Evolutionary conservation across 2,113 vertebrate species (phyloP).

Genomic region (Clinocottus analis): DNA sequence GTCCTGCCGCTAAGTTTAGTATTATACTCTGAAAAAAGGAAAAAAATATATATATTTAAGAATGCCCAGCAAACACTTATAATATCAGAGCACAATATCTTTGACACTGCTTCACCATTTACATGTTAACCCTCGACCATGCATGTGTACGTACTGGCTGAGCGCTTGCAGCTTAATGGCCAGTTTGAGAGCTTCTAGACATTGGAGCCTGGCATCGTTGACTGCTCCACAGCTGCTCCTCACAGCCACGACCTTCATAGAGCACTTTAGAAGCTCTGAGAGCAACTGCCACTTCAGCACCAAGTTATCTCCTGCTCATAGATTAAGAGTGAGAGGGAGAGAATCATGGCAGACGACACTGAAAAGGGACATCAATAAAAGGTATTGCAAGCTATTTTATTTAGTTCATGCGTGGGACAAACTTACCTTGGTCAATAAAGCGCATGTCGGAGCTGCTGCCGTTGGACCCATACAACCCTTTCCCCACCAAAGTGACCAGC

Average conservation of each 20-base stretch:
- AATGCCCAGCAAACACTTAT: neutral
- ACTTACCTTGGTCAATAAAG: conserved; percentile 86
- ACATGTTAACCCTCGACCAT: neutral
- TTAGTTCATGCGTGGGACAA: neutral
- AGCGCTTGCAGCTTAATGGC: conserved; percentile 88
- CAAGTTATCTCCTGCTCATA: conserved; percentile 86
- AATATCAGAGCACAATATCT: neutral
- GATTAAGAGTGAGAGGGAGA: neutral
- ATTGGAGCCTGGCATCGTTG: conserved; percentile 90
- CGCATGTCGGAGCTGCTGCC: conserved; percentile 55
- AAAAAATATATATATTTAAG: neutral
- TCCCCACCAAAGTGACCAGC: conserved; percentile 86
- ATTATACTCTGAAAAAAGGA: neutral
- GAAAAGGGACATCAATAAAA: neutral
- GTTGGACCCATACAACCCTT: conserved; percentile 76
- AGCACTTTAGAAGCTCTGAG: conserved; percentile 87
- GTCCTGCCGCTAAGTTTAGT: neutral
- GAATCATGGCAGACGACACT: neutral
- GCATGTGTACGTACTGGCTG: conserved; percentile 82
- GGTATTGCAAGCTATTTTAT: neutral
- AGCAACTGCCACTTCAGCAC: conserved; percentile 93
- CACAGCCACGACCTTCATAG: conserved; percentile 82
- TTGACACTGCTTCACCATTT: neutral
- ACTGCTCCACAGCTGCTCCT: conserved; percentile 83
- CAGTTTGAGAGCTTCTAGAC: conserved; percentile 89